Percentiles rank a stretch among this genome's conserved stretches.
These are phyloP conservation scores for Acanthurus tractus DNA, from an alignment of 2,797 vertebrate species.

Conservation along the genomic window DNA sequence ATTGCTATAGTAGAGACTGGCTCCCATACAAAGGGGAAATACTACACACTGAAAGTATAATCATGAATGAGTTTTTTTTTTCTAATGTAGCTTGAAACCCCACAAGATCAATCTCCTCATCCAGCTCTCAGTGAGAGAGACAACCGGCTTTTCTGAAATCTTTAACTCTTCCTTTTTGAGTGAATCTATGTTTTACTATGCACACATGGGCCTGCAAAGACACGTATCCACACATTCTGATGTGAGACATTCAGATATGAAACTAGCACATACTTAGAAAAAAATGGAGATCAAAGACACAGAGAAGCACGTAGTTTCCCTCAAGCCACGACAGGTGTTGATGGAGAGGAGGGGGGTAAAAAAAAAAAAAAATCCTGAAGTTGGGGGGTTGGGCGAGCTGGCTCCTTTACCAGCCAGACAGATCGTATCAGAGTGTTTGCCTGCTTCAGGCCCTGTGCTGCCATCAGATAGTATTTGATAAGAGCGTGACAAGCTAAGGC, in stretches of 20 bases:
- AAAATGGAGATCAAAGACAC: neutral
- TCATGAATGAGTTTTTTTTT: neutral
- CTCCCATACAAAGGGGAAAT: neutral
- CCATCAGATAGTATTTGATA: conserved; percentile 71
- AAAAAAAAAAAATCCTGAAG: neutral
- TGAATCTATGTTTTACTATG: neutral
- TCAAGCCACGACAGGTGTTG: conserved; percentile 36
- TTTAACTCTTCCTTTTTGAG: neutral
- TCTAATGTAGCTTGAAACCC: neutral
- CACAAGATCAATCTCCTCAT: neutral
- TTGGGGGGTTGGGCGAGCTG: neutral
- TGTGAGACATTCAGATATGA: conserved; percentile 1
- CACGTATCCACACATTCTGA: neutral
- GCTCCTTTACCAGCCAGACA: conserved; percentile 54
- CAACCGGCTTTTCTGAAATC: neutral
- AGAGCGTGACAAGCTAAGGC: conserved; percentile 63
- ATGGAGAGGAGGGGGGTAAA: conserved; percentile 5
- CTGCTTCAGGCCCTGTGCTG: conserved; percentile 43
- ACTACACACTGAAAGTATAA: neutral
- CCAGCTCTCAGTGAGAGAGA: neutral
- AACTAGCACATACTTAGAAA: conserved; percentile 5
- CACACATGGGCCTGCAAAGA: conserved; percentile 1
- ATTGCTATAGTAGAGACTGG: neutral
- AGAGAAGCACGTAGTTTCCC: neutral
- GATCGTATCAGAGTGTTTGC: conserved; percentile 60